These are phyloP conservation scores for Oreochromis aureus DNA, from an alignment of 2,113 vertebrate species.

Conservation along the genomic window DNA sequence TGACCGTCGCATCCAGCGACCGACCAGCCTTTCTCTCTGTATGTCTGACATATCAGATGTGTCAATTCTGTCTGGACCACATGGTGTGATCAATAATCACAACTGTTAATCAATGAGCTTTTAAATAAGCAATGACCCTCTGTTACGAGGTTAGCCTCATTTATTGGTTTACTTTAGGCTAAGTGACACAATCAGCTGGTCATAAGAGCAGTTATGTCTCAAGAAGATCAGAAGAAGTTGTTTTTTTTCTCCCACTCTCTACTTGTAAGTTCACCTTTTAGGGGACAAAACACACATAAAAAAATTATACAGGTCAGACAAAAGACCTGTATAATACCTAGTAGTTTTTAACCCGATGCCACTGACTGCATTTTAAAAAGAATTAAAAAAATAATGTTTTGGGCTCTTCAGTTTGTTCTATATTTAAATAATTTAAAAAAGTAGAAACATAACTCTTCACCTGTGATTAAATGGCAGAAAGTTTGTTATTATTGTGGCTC, in stretches of 20 bases:
- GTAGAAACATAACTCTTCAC: neutral
- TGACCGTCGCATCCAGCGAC: neutral
- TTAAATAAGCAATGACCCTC: constrained; percentile 76
- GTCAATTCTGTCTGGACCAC: constrained; percentile 66
- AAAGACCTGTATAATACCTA: neutral
- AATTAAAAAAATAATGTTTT: neutral
- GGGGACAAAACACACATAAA: neutral
- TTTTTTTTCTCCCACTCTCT: neutral
- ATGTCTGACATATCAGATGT: constrained; percentile 51
- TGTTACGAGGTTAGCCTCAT: constrained; percentile 68
- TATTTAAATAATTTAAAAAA: neutral
- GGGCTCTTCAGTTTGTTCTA: neutral
- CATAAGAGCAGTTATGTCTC: constrained; percentile 24
- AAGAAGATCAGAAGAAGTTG: neutral
- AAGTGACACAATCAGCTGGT: constrained; percentile 51
- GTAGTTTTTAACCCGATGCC: neutral
- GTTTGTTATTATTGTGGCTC: constrained; percentile 15
- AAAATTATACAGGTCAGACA: neutral
- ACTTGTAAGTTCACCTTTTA: neutral
- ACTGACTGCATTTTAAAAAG: neutral
- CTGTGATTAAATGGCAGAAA: neutral
- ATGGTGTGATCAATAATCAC: constrained; percentile 76
- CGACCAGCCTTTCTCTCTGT: neutral
- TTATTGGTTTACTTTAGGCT: constrained; percentile 69
- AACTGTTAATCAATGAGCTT: constrained; percentile 82